These are phyloP conservation scores for Lithobates pipiens DNA, from an alignment of 2,797 vertebrate genomes.

Conservation along the genomic window DNA sequence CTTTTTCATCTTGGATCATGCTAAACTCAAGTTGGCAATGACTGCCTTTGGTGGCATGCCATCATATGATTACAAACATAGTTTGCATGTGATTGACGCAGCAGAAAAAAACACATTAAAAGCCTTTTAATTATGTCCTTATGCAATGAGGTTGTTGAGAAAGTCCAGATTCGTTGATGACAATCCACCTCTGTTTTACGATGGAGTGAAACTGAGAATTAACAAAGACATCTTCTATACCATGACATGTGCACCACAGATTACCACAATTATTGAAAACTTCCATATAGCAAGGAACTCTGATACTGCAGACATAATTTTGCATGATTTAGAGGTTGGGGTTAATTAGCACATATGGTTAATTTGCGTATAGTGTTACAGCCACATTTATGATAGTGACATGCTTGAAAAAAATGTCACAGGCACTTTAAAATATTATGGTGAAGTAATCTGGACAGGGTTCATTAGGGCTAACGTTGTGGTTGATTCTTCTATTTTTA, in stretches of 20 bases:
- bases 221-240: slow-evolving; percentile 49
- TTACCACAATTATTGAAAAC: slow-evolving; percentile 58
- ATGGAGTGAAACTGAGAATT: slow-evolving; percentile 36
- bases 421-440: slow-evolving; percentile 11
- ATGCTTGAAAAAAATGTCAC: slow-evolving; percentile 27
- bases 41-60: slow-evolving; percentile 29
- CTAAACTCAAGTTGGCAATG: slow-evolving; percentile 16
- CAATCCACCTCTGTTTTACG: slow-evolving; percentile 35
- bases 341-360: slow-evolving; percentile 51
- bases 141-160: slow-evolving; percentile 35
- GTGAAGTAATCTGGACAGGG: slow-evolving; percentile 13
- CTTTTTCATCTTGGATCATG: slow-evolving; percentile 8
- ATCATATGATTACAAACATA: slow-evolving; percentile 38
- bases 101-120: slow-evolving; percentile 29
- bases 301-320: slow-evolving; percentile 45
- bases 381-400: slow-evolving; percentile 35
- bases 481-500: slow-evolving; percentile 22
- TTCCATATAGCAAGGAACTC: slow-evolving; percentile 36
- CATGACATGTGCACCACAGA: slow-evolving; percentile 21
- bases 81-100: slow-evolving; percentile 52
- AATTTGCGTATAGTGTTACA: slow-evolving; percentile 56
- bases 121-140: slow-evolving; percentile 43
- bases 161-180: slow-evolving; percentile 48
- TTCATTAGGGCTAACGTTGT: slow-evolving; percentile 15
- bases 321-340: slow-evolving; percentile 52